These are phyloP conservation scores for Eutolmus rufibarbis DNA, from an alignment of 2,888 invertebrate species.

Conservation along the genomic window DNA sequence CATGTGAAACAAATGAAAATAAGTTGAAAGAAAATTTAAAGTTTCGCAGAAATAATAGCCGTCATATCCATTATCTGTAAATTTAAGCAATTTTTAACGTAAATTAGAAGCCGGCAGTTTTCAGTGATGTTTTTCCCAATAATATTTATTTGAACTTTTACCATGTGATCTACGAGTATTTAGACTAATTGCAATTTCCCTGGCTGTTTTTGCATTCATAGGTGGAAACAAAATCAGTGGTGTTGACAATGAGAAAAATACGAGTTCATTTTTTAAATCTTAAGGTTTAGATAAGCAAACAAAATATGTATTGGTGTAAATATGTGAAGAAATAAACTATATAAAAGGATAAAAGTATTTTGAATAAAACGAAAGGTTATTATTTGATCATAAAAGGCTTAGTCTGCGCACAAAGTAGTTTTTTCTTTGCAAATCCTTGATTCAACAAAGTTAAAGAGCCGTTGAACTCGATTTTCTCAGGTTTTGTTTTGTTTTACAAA, in stretches of 20 bases:
- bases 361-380: background rate
- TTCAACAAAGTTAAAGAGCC: no score
- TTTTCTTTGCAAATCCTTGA: no score
- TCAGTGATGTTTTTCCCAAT: background rate
- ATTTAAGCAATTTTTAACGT: conserved; percentile 10
- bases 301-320: conserved; percentile 23
- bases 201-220: background rate
- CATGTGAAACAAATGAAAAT: background rate
- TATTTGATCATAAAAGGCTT: no score
- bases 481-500: no score
- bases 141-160: background rate
- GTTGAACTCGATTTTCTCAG: no score
- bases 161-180: background rate
- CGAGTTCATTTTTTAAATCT: background rate
- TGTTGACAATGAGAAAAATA: background rate
- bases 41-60: background rate
- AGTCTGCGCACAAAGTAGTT: no score
- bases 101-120: background rate
- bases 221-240: background rate
- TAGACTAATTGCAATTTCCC: background rate
- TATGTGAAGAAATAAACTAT: conserved; percentile 20
- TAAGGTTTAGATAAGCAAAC: conserved; percentile 12
- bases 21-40: background rate
- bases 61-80: background rate
- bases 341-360: background rate